These are phyloP conservation scores for Blastobasis lacticolella DNA, from an alignment of 2,888 invertebrate species.

Conservation along the genomic window DNA sequence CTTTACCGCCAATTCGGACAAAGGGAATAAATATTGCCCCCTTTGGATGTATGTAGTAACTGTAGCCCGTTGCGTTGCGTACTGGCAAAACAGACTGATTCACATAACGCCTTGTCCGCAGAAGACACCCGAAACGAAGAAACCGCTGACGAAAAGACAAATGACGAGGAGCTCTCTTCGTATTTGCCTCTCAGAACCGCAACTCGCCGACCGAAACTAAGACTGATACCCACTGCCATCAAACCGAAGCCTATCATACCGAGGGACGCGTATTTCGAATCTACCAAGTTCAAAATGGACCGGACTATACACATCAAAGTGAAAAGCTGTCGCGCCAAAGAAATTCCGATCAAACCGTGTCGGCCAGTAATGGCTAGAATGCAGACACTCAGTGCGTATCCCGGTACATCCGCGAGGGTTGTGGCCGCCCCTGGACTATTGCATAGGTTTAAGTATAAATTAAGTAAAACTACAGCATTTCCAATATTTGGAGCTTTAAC, in stretches of 20 bases:
- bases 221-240: conserved; percentile 26
- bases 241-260: conserved; percentile 22
- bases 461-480: conserved; percentile 38
- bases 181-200: conserved; percentile 36
- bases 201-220: conserved; percentile 37
- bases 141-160: conserved; percentile 24
- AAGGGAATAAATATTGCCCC: too few species aligned
- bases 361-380: conserved; percentile 16
- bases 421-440: conserved; percentile 50
- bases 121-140: conserved; percentile 28
- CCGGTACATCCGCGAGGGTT: conserved; percentile 20
- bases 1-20: too few species aligned
- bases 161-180: conserved; percentile 47
- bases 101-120: conserved; percentile 16
- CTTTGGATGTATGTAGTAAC: too few species aligned
- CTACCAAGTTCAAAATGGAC: conserved; percentile 18
- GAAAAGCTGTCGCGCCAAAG: conserved; percentile 43
- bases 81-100: background rate
- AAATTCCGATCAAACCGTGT: conserved; percentile 13
- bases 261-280: conserved; percentile 48
- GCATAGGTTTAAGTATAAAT: conserved; percentile 58
- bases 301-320: conserved; percentile 43
- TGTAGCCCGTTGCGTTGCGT: too few species aligned
- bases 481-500: conserved; percentile 58
- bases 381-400: conserved; percentile 15